These are phyloP conservation scores for Eristalis pertinax DNA, from an alignment of 2,888 invertebrate species.

Conservation along the genomic window DNA sequence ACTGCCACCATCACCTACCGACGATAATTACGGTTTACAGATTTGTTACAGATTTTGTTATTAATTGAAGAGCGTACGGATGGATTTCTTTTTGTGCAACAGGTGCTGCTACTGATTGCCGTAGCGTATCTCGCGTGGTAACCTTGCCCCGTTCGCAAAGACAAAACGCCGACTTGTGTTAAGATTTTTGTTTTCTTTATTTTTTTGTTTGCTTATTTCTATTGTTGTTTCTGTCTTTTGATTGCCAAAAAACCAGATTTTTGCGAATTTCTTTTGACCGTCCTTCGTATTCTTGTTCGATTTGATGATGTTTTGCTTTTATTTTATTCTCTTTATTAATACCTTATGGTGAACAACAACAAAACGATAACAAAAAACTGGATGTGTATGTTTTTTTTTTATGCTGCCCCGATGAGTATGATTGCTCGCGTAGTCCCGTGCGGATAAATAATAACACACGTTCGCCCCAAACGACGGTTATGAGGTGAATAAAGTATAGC, in stretches of 20 bases:
- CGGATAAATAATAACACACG: slow-evolving; percentile 34
- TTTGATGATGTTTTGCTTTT: slow-evolving; percentile 10
- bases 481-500: slow-evolving; percentile 50
- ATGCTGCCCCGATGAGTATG: slow-evolving; percentile 12
- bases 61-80: slow-evolving; percentile 5
- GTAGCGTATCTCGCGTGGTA: slow-evolving; percentile 22
- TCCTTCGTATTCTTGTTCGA: slow-evolving; percentile 17
- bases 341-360: background rate
- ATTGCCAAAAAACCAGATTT: slow-evolving; percentile 51
- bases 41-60: slow-evolving; percentile 30
- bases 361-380: background rate
- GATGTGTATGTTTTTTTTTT: slow-evolving; percentile 9
- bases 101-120: slow-evolving; percentile 40
- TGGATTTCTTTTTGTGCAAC: slow-evolving; percentile 40
- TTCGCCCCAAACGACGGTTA: slow-evolving; percentile 51
- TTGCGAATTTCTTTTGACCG: background rate
- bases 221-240: slow-evolving; percentile 10
- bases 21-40: slow-evolving; percentile 37
- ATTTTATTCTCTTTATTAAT: slow-evolving; percentile 8
- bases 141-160: slow-evolving; percentile 43
- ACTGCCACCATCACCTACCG: slow-evolving; percentile 24
- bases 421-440: slow-evolving; percentile 8
- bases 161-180: slow-evolving; percentile 7
- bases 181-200: background rate
- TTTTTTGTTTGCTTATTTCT: slow-evolving; percentile 16